phyloP scores from a whole-genome alignment of 2,113 vertebrate species.

The Ondatra zibethicus region DNA sequence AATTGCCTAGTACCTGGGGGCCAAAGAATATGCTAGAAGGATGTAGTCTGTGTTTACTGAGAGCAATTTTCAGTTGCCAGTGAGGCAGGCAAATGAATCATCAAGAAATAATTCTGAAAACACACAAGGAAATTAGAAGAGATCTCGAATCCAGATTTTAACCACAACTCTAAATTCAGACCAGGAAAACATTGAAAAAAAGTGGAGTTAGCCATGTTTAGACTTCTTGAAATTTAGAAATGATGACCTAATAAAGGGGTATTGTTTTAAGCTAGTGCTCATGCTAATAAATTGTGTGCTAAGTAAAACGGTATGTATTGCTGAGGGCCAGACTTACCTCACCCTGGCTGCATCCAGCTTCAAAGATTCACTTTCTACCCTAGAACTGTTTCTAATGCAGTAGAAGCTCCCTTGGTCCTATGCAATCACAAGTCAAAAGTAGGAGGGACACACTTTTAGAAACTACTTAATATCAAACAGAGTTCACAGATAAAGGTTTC shows the following conservation, averaged over 20 bases:
- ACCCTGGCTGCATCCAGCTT: not conserved
- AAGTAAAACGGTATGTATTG: not conserved
- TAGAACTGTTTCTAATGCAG: not conserved
- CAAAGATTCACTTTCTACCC: not conserved
- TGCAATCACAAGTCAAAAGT: not conserved
- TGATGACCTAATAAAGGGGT: not conserved
- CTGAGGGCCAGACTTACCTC: not conserved
- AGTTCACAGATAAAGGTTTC: not conserved
- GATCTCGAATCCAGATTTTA: not conserved
- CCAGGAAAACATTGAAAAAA: not conserved
- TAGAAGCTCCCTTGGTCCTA: not conserved
- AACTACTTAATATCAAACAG: not conserved
- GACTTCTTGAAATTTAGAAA: conserved; percentile 15
- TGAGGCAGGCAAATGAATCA: not conserved
- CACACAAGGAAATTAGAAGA: not conserved
- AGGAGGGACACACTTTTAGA: not conserved
- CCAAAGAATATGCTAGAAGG: not conserved
- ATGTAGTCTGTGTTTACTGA: not conserved
- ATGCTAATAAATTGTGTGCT: not conserved
- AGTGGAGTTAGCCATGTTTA: not conserved
- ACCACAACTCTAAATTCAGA: not conserved
- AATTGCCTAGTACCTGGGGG: not conserved
- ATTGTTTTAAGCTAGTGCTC: not conserved
- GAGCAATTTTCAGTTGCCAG: not conserved
- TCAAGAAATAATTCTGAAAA: conserved; percentile 4